Evolutionary conservation across 1,140 invertebrate genomes (phyloP).

Genomic region (Bombyx mandarina): DNA sequence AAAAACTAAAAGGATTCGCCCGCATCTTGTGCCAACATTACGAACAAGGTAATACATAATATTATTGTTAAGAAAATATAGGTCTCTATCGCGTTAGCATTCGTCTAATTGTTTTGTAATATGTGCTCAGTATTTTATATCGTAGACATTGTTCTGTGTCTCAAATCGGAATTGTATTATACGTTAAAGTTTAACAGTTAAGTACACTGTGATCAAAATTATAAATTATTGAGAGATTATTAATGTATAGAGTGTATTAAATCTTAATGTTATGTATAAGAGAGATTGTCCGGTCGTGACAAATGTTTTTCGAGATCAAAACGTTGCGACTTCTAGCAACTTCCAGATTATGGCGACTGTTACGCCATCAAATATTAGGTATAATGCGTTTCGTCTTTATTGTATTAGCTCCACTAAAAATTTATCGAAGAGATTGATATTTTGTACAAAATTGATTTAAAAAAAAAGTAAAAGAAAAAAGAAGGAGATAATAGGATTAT

Average conservation of each 20-base stretch:
- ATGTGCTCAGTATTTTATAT: conserved; percentile 68
- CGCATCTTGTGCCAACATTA: conserved; percentile 60
- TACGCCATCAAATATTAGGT: conserved; percentile 4
- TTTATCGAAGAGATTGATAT: conserved; percentile 56
- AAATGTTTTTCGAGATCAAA: too few relatives aligned
- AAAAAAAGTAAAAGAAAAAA: conserved; percentile 5
- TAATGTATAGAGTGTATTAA: conserved; percentile 66
- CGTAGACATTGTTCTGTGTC: conserved; percentile 43
- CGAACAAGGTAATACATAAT: conserved; percentile 48
- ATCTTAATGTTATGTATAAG: conserved; percentile 1
- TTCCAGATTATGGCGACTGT: too few relatives aligned
- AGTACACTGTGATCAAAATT: conserved; percentile 70
- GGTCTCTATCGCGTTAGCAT: conserved; percentile 50
- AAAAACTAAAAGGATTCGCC: conserved; percentile 45
- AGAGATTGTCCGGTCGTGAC: conserved; percentile 1
- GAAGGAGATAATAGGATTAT: conserved; percentile 34
- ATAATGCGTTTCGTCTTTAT: conserved; percentile 54
- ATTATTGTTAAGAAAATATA: conserved; percentile 48
- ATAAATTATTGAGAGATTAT: conserved; percentile 71
- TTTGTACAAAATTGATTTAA: conserved; percentile 64
- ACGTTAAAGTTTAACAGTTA: conserved; percentile 68
- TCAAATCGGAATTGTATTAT: conserved; percentile 64
- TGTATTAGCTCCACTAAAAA: conserved; percentile 46
- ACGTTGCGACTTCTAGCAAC: too few relatives aligned
- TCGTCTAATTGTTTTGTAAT: conserved; percentile 63